Evolutionary conservation across 2,888 invertebrate species (phyloP).

Genomic region (Drosophila pseudotalamancana): DNA sequence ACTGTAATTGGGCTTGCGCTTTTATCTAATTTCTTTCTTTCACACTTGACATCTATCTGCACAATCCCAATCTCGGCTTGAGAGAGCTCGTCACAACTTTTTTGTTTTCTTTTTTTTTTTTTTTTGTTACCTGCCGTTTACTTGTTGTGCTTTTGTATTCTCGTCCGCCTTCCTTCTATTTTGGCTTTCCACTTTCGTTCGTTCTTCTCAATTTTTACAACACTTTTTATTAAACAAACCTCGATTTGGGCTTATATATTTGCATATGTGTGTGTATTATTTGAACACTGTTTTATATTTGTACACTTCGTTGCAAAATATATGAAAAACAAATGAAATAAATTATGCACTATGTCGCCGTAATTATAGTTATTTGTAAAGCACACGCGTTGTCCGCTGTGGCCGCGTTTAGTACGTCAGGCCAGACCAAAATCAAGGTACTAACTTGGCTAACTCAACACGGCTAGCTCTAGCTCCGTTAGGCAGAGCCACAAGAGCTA

Average conservation of each 20-base stretch:
- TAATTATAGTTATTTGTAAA: slow-evolving; percentile 39
- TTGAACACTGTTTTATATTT: slow-evolving; percentile 19
- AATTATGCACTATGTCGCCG: slow-evolving; percentile 48
- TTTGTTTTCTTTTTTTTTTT: slow-evolving; percentile 22
- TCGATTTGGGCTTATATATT: slow-evolving; percentile 7
- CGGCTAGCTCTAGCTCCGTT: slow-evolving; percentile 54
- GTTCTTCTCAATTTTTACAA: slow-evolving; percentile 63
- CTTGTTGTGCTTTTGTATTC: slow-evolving; percentile 57
- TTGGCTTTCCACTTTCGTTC: slow-evolving; percentile 57
- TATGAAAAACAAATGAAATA: slow-evolving; percentile 45
- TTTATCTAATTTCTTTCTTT: slow-evolving; percentile 47
- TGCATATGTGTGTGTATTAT: slow-evolving; percentile 1
- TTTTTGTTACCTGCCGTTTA: slow-evolving; percentile 62
- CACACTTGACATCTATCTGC: slow-evolving; percentile 55
- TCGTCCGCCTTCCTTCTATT: slow-evolving; percentile 56
- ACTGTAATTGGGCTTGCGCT: slow-evolving; percentile 60
- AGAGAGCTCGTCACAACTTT: slow-evolving; percentile 28
- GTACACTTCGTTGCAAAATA: slow-evolving; percentile 27
- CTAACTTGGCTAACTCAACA: slow-evolving; percentile 68
- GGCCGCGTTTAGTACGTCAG: slow-evolving; percentile 64
- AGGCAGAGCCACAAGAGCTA: slow-evolving; percentile 51
- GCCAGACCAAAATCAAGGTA: slow-evolving; percentile 62
- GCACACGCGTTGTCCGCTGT: slow-evolving; percentile 69
- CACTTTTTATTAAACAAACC: slow-evolving; percentile 48
- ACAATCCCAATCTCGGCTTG: slow-evolving; percentile 45